Conservation (phyloP, 2,888 invertebrate species). For the Phyllotreta striolata region DNA sequence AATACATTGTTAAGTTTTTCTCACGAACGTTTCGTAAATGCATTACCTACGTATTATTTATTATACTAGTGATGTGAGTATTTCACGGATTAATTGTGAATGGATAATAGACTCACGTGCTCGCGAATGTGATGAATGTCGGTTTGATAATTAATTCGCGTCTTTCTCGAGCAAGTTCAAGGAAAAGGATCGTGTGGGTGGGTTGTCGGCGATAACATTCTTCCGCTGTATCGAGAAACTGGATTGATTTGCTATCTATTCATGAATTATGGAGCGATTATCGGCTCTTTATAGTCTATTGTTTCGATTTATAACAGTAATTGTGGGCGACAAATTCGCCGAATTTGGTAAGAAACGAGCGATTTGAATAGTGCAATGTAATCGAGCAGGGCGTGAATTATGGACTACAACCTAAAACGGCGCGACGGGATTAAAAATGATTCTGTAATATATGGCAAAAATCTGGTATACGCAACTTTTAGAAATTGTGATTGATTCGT, state of each 20-base stretch:
- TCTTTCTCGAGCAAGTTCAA: conserved; percentile 39
- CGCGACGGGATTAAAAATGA: conserved; percentile 1
- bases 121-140: conserved; percentile 38
- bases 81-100: conserved; percentile 12
- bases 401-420: conserved; percentile 13
- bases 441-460: conserved; percentile 13
- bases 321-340: conserved; percentile 6
- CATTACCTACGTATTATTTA: too few relatives aligned
- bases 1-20: neutral
- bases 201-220: conserved; percentile 27
- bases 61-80: too few relatives aligned
- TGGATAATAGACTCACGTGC: conserved; percentile 37
- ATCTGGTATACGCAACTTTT: conserved; percentile 8
- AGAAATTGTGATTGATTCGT: conserved; percentile 15
- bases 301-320: conserved; percentile 2
- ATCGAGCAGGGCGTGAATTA: conserved; percentile 1
- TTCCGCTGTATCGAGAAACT: conserved; percentile 26
- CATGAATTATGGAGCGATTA: conserved; percentile 18
- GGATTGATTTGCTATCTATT: conserved; percentile 20
- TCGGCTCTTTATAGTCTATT: conserved; percentile 2
- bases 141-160: conserved; percentile 31
- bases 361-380: neutral
- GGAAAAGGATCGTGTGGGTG: conserved; percentile 38
- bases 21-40: neutral
- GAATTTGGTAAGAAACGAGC: neutral